Percentiles rank a stretch among this genome's conserved stretches.
Conservation (phyloP, 2,797 vertebrate genomes). For the Cuniculus paca region DNA sequence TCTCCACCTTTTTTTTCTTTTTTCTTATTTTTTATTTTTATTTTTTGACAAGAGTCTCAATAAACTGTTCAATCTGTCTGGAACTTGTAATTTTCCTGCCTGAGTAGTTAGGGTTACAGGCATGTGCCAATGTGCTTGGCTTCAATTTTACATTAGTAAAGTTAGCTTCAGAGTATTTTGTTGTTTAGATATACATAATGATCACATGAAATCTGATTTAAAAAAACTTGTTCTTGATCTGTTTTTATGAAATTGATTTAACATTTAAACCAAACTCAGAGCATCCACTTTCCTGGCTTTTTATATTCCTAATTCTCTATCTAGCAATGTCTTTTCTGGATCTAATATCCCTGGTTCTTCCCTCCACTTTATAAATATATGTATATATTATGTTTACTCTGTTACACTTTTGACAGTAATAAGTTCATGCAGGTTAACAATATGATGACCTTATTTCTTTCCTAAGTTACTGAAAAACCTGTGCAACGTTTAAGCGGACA, state of each 20-base stretch:
- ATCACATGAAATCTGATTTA: not conserved
- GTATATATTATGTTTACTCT: not conserved
- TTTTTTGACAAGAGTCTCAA: not conserved
- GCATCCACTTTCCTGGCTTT: not conserved
- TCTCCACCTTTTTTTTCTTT: no score
- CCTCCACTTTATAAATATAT: constrained; percentile 6
- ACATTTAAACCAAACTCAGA: not conserved
- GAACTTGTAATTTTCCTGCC: not conserved
- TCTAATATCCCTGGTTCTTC: not conserved
- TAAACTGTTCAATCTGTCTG: not conserved
- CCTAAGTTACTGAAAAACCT: not conserved
- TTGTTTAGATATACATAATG: not conserved
- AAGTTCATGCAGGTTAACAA: not conserved
- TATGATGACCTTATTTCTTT: constrained; percentile 18
- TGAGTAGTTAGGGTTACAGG: not conserved
- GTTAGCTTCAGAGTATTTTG: constrained; percentile 44
- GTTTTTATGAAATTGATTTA: constrained; percentile 40
- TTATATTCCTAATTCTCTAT: not conserved
- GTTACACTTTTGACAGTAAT: not conserved
- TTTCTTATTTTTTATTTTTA: no score
- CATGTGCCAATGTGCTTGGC: not conserved
- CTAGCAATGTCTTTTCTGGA: constrained; percentile 42
- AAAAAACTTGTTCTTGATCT: not conserved
- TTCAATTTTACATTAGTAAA: constrained; percentile 56
- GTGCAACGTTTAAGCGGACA: not conserved